Base-by-base conservation (phyloP, 37 sponge, comb jelly and placozoan genomes). In the Ianthella basta region DNA sequence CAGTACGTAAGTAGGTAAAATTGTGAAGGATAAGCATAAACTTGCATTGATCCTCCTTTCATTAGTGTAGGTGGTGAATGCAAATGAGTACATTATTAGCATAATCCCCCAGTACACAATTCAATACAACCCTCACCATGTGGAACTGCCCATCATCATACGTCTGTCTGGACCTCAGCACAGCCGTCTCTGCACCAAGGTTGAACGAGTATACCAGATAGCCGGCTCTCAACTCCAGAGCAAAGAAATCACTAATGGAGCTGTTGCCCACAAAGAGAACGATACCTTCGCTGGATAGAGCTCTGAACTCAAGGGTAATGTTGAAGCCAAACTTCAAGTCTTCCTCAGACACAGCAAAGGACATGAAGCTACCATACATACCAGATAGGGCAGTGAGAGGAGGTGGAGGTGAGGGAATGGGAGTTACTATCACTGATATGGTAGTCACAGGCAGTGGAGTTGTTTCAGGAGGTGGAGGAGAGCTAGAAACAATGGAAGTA, bases 261-360 rank as follows among this genome's bases (percentile, higher is more conserved):
- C 21, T 77, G 20, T 85, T 83, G 34, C 83, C 85, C n/a, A 87
- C 80, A 66, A 86, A 91, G 38, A 92, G 83, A 0, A 92, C 86
- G 0, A 92, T 34, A 38, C 83, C 88, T 38, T 92, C 67, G 37
- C 68, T 68, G 27, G 92, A 75, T 4, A 24, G 37, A 15, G 92
- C 83, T 69, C 56, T 81, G 55, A 92, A 92, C 80, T 80, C 59
- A 37, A 92, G 36, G 21, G 80, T 39, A 6, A 92, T 88, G 74
- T 88, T 72, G 55, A 60, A 82, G 6, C 83, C 66, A 5, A 23
- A 54, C 44, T 50, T 40, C 25, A 75, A 53, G 54, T 53, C n/a
- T 23, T 24, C 44, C 24, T 36, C 54, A 4, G 54, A 44, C 33
- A 75, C 38, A 21, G 44, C 37, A 41, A 36, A 75, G 23, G 32